These are phyloP conservation scores for Coracias cyanogaster DNA, from an alignment of 2,797 vertebrate genomes.

Conservation along the genomic window DNA sequence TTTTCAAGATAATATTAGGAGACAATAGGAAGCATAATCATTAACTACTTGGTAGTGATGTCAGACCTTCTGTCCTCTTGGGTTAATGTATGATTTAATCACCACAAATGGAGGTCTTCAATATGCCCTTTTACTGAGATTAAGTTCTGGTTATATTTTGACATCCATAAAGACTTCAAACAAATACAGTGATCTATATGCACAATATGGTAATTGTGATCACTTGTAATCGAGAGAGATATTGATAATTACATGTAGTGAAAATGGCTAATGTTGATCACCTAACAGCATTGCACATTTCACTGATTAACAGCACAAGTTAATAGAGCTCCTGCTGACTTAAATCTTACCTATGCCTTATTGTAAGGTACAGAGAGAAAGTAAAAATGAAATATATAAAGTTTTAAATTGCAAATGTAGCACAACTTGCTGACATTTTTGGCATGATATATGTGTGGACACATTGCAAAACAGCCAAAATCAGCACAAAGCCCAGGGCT, in stretches of 20 bases:
- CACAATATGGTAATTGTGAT: not conserved
- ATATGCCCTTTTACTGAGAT: not conserved
- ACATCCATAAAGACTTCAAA: not conserved
- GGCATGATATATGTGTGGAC: not conserved
- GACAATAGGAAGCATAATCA: slow-evolving; percentile 22
- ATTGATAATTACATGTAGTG: not conserved
- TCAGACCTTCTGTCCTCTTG: slow-evolving; percentile 40
- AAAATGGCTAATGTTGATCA: not conserved
- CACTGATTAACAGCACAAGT: not conserved
- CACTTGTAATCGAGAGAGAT: not conserved
- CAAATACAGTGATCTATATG: not conserved
- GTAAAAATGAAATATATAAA: not conserved
- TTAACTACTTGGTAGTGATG: slow-evolving; percentile 39
- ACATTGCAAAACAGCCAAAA: slow-evolving; percentile 21
- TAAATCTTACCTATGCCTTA: not conserved
- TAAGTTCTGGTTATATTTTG: slow-evolving; percentile 29
- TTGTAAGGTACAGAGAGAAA: not conserved
- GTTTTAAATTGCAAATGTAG: not conserved
- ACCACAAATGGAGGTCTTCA: slow-evolving; percentile 43
- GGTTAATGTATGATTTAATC: slow-evolving; percentile 48
- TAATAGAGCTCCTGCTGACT: not conserved
- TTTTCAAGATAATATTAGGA: slow-evolving; percentile 42
- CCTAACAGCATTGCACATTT: not conserved
- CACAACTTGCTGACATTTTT: slow-evolving; percentile 21
- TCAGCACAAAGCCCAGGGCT: not conserved